Evolutionary conservation across 37 sponge, comb jelly and placozoan genomes (phyloP).

Genomic region (Bolinopsis microptera): DNA sequence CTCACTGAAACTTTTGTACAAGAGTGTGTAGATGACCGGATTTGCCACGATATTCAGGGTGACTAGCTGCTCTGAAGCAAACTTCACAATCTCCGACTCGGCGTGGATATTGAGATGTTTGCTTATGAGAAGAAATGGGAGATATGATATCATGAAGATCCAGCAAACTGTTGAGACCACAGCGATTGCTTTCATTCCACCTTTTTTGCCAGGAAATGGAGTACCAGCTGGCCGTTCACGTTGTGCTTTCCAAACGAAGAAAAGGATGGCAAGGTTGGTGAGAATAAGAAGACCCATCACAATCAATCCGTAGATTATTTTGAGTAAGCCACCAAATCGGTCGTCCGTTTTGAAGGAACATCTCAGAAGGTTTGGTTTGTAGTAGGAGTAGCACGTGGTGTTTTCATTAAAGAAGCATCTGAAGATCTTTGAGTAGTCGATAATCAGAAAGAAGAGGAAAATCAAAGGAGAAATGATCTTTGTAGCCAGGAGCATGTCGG

Average conservation of each 20-base stretch:
- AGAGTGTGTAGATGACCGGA: background rate
- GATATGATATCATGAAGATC: background rate
- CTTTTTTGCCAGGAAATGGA: background rate
- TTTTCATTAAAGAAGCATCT: background rate
- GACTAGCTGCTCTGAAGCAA: background rate
- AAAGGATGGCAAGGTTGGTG: background rate
- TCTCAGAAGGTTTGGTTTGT: background rate
- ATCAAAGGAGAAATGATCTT: background rate
- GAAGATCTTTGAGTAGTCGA: background rate
- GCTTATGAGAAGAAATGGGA: background rate
- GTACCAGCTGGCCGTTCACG: background rate
- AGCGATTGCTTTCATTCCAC: background rate
- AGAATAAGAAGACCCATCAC: background rate
- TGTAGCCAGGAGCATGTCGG: background rate
- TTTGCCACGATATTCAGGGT: background rate
- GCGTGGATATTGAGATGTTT: background rate
- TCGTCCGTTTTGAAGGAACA: background rate
- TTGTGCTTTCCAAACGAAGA: background rate
- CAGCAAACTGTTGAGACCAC: background rate
- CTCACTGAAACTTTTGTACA: background rate
- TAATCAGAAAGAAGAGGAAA: background rate
- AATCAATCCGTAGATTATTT: background rate
- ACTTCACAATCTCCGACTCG: background rate
- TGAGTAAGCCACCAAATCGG: background rate
- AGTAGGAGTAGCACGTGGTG: background rate